Conservation (phyloP, 2,113 vertebrate species). For the Cebidichthys violaceus region DNA sequence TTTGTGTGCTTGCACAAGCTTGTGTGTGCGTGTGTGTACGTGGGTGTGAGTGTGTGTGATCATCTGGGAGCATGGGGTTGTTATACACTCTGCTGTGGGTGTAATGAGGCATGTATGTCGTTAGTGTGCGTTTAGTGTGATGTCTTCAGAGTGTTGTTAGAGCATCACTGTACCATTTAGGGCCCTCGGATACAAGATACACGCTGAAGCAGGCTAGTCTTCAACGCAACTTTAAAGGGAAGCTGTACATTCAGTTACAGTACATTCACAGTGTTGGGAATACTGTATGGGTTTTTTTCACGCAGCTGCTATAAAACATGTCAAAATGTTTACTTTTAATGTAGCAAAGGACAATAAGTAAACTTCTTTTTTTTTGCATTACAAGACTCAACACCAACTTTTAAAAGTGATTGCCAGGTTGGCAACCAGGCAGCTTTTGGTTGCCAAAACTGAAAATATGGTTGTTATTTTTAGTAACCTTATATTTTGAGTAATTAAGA, state of each 20-base stretch:
- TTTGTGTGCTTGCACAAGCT: background rate
- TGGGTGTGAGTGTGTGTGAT: conserved; percentile 31
- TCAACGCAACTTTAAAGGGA: conserved; percentile 8
- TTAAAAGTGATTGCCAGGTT: no score
- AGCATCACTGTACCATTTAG: conserved; percentile 67
- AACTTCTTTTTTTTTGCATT: background rate
- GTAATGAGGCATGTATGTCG: conserved; percentile 77
- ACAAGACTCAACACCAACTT: no score
- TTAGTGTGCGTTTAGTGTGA: conserved; percentile 72
- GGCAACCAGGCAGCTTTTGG: no score
- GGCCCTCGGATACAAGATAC: conserved; percentile 47
- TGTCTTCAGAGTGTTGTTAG: conserved; percentile 70
- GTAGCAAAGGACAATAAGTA: background rate
- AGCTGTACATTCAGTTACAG: background rate
- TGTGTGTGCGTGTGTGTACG: conserved; percentile 26
- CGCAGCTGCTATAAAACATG: background rate
- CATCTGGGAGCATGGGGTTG: conserved; percentile 67
- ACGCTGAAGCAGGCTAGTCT: conserved; percentile 7
- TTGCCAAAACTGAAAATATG: no score
- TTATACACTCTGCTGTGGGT: conserved; percentile 73
- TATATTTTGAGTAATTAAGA: background rate
- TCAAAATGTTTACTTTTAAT: background rate
- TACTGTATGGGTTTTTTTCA: background rate
- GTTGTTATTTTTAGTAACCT: no score
- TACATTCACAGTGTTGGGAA: background rate